These are phyloP conservation scores for Toxostoma redivivum DNA, from an alignment of 2,113 vertebrate species.

Conservation along the genomic window DNA sequence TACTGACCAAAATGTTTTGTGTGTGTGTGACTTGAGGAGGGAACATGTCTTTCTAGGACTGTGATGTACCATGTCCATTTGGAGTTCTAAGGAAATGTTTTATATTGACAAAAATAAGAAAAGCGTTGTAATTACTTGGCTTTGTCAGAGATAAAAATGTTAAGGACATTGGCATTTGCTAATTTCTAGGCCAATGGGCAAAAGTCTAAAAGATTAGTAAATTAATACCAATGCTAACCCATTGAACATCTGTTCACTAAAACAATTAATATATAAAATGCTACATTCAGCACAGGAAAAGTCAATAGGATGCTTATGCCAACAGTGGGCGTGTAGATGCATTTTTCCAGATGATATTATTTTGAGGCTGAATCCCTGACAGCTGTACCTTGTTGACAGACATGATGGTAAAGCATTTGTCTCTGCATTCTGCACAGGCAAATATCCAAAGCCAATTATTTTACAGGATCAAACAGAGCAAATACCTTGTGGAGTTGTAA, in stretches of 20 bases:
- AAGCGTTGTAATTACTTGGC: not conserved
- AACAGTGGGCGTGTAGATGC: not conserved
- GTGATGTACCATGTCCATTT: not conserved
- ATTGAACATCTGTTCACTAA: not conserved
- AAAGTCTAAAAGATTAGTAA: not conserved
- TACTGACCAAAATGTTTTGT: not conserved
- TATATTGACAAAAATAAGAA: not conserved
- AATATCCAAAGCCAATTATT: constrained; percentile 19
- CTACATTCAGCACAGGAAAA: not conserved
- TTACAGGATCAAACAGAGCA: not conserved
- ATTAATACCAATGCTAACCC: not conserved
- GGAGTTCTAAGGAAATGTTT: not conserved
- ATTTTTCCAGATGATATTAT: not conserved
- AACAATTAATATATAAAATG: not conserved
- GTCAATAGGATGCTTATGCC: not conserved
- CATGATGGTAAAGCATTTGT: not conserved
- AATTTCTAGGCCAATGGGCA: not conserved
- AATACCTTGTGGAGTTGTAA: not conserved
- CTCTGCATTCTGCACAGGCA: not conserved
- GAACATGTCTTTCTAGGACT: not conserved
- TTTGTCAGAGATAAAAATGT: not conserved
- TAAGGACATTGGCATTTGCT: not conserved
- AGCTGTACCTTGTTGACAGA: not conserved
- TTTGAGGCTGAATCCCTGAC: not conserved
- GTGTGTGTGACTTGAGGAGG: not conserved